A percentile compares a stretch with the other conserved stretches of the same genome.
Conservation (phyloP, 2,797 vertebrate genomes). For the Paramormyrops hopkinsi region DNA sequence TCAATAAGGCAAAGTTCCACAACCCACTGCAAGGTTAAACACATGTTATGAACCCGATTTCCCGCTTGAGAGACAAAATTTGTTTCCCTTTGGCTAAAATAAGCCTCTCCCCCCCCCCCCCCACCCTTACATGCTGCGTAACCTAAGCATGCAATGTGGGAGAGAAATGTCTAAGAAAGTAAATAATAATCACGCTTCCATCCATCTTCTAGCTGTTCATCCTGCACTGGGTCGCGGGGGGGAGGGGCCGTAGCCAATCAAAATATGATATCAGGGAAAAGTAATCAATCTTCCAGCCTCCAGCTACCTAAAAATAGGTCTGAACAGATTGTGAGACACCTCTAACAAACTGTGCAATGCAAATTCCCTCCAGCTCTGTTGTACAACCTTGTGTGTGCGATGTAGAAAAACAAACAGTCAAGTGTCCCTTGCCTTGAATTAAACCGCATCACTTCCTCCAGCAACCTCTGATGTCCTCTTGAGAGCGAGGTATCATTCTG, state of each 20-base stretch:
- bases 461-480: neutral
- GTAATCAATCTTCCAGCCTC: slow-evolving; percentile 12
- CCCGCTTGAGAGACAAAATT: neutral
- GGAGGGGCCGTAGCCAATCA: neutral
- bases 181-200: neutral
- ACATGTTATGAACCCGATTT: neutral
- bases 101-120: neutral
- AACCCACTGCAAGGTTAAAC: slow-evolving; percentile 18
- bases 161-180: neutral
- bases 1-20: slow-evolving; percentile 18
- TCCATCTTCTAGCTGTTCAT: neutral
- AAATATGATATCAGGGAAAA: neutral
- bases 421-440: neutral
- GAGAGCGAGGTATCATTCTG: neutral
- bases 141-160: neutral
- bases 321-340: neutral
- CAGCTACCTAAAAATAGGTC: neutral
- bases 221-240: neutral
- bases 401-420: neutral
- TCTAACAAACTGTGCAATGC: neutral
- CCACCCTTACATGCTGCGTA: neutral
- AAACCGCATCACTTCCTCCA: neutral
- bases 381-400: neutral
- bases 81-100: neutral
- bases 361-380: slow-evolving; percentile 2